Percentiles rank a stretch among this genome's conserved stretches.
phyloP scores from a whole-genome alignment of 2,113 vertebrate species.

The Dromaius novaehollandiae region DNA sequence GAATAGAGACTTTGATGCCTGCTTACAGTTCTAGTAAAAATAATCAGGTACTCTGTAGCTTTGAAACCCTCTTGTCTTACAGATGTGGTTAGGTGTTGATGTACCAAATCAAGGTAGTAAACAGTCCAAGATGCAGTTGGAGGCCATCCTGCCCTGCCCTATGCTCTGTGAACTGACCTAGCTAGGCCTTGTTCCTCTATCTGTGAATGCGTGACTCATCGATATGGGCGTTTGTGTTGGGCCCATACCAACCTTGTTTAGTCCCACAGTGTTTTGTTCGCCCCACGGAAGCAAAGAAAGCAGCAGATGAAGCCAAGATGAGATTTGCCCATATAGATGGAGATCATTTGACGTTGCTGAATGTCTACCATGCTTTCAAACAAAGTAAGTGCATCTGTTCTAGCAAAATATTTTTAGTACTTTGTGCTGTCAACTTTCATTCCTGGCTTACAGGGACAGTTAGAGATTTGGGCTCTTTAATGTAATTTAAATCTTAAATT shows the following conservation, averaged over 20 bases:
- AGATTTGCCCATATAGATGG: slow-evolving; percentile 98
- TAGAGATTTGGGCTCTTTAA: neutral
- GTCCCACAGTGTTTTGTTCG: slow-evolving; percentile 99
- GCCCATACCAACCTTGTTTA: slow-evolving; percentile 99
- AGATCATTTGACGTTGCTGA: slow-evolving; percentile 97
- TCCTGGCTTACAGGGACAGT: neutral
- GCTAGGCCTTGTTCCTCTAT: slow-evolving; percentile 96
- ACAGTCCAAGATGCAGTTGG: slow-evolving; percentile 88
- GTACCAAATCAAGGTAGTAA: slow-evolving; percentile 88
- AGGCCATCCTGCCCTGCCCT: slow-evolving; percentile 91
- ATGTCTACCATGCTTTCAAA: slow-evolving; percentile 98
- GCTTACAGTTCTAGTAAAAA: slow-evolving; percentile 78
- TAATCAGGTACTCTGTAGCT: slow-evolving; percentile 83
- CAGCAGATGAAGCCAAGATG: slow-evolving; percentile 98
- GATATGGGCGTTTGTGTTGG: slow-evolving; percentile 99
- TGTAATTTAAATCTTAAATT: neutral
- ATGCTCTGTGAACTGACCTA: slow-evolving; percentile 94
- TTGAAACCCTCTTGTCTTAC: slow-evolving; percentile 90
- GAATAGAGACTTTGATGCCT: slow-evolving; percentile 76
- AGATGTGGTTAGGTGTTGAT: slow-evolving; percentile 91
- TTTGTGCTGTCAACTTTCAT: rapidly evolving
- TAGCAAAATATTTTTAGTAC: neutral
- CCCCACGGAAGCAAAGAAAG: slow-evolving; percentile 98
- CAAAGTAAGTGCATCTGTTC: slow-evolving; percentile 83
- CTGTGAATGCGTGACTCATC: slow-evolving; percentile 98